phyloP scores from a whole-genome alignment of 2,888 invertebrate species.

The Drosophila borborema region DNA sequence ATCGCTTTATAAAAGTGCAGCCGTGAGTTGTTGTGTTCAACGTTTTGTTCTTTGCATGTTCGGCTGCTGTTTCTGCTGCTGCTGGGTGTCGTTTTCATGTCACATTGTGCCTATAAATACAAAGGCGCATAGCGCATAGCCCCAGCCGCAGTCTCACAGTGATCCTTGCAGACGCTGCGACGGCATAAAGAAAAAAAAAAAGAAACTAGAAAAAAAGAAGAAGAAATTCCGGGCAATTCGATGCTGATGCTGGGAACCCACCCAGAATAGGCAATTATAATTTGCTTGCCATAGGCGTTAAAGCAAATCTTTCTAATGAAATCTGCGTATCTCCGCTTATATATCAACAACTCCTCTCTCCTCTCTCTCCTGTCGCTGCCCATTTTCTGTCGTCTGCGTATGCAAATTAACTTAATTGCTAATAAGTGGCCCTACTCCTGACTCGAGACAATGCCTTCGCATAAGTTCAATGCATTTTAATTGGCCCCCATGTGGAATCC shows the following conservation, averaged over 20 bases:
- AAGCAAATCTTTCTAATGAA: constrained; percentile 71
- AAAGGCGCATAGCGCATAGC: constrained; percentile 1
- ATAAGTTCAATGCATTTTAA: constrained; percentile 84
- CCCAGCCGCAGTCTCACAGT: background rate
- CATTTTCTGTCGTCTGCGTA: constrained; percentile 83
- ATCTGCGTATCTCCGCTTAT: constrained; percentile 54
- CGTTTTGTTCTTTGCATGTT: constrained; percentile 50
- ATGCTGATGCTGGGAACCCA: constrained; percentile 50
- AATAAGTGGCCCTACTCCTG: constrained; percentile 68
- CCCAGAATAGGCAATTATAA: constrained; percentile 79
- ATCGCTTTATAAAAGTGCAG: constrained; percentile 83
- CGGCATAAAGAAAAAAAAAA: constrained; percentile 28
- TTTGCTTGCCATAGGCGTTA: constrained; percentile 57
- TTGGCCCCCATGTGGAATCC: constrained; percentile 68
- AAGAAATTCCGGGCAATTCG: constrained; percentile 26
- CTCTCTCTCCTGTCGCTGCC: background rate
- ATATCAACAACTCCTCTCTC: background rate
- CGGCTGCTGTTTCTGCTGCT: constrained; percentile 31
- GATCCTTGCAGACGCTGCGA: constrained; percentile 74
- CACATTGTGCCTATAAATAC: constrained; percentile 65
- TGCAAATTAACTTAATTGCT: constrained; percentile 84
- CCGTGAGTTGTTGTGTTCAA: constrained; percentile 60
- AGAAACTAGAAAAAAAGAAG: background rate
- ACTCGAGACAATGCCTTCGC: constrained; percentile 53
- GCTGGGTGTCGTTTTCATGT: constrained; percentile 67